These are phyloP conservation scores for Melieria crassipennis DNA, from an alignment of 2,888 invertebrate genomes.

Conservation along the genomic window DNA sequence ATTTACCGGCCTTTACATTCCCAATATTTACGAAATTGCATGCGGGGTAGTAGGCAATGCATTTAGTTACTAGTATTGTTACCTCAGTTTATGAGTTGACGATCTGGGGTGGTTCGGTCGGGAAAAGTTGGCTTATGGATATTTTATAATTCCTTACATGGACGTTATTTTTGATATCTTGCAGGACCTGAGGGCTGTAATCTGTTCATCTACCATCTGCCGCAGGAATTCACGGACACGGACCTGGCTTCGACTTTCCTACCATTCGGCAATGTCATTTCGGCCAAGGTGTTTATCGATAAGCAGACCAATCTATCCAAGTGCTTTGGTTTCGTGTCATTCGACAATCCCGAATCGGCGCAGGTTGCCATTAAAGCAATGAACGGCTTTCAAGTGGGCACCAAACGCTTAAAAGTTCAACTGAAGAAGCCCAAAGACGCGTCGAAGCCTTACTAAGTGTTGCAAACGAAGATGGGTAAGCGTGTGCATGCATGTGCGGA, in stretches of 20 bases:
- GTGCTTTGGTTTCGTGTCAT: constrained; percentile 99
- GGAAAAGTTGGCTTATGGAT: too few relatives aligned
- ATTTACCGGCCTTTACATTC: too few relatives aligned
- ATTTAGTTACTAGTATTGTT: too few relatives aligned
- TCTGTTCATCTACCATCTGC: constrained; percentile 98
- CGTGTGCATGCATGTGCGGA: not conserved
- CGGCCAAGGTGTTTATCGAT: constrained; percentile 99
- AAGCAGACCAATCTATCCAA: constrained; percentile 99
- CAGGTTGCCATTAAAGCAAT: constrained; percentile 96
- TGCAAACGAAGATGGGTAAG: not conserved
- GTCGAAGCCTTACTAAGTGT: constrained; percentile 86
- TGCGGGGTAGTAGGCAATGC: too few relatives aligned
- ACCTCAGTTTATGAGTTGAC: too few relatives aligned
- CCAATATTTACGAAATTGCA: too few relatives aligned
- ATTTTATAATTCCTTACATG: not conserved
- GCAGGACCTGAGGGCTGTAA: constrained; percentile 97
- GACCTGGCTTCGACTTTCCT: constrained; percentile 97
- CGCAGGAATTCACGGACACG: constrained; percentile 97
- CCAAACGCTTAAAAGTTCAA: constrained; percentile 97
- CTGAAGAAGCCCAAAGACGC: constrained; percentile 94
- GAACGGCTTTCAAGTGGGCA: constrained; percentile 98
- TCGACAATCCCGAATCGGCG: constrained; percentile 92
- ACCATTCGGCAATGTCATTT: constrained; percentile 97
- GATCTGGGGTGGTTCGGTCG: too few relatives aligned
- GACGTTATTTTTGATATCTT: constrained; percentile 21